Base-by-base conservation (phyloP, 2,113 vertebrate genomes). In the Cyprinodon variegatus region DNA sequence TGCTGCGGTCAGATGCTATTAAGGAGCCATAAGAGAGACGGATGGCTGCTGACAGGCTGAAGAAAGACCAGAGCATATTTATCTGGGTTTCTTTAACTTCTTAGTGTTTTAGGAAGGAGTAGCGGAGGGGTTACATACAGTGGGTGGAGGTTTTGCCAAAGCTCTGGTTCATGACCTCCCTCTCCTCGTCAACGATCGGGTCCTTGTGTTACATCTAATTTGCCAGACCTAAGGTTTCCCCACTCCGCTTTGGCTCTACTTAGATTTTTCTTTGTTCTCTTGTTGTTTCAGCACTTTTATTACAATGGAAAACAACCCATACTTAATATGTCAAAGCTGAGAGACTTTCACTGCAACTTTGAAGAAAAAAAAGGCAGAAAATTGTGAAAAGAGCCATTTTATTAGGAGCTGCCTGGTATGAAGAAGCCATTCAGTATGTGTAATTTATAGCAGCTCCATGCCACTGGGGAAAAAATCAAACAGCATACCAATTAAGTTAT, bases 401-500 rank as follows among this genome's bases (percentile, higher is more conserved):
- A 89, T 91, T 89, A 88, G 81, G 74, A 76, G 76, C 68, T 53
- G 70, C 72, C 29, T 70, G 66, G 70, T 73, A 53, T 60, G 59
- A 65, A 81, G 41, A 72, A 84, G 70, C 82, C 86, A 90, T 77
- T 72, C 77, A 68, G 82, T 79, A 65, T 84, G 68, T 86, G 75
- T 91, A 87, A 87, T 92, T 92, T 81, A 85, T 84, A 88, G 83
- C 69, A 76, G 79, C 74, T 86, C 76, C 72, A 57, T 74, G 81
- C 80, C 69, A 69, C 68, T 77, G 72, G 85, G 69, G 10, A 10
- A 41, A 63, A 74, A 43, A 62, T 84, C 74, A 91, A 93, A 86
- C 79, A 83, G 85, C 87, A 85, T 82, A 85, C 83, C 86, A 92
- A 87, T 91, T 91, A 89, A 92, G 88, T 89, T 90, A 90, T 92